A percentile compares a stretch with the other conserved stretches of the same genome.
phyloP scores from a whole-genome alignment of 2,888 invertebrate species.

The Melinaea menophilus region DNA sequence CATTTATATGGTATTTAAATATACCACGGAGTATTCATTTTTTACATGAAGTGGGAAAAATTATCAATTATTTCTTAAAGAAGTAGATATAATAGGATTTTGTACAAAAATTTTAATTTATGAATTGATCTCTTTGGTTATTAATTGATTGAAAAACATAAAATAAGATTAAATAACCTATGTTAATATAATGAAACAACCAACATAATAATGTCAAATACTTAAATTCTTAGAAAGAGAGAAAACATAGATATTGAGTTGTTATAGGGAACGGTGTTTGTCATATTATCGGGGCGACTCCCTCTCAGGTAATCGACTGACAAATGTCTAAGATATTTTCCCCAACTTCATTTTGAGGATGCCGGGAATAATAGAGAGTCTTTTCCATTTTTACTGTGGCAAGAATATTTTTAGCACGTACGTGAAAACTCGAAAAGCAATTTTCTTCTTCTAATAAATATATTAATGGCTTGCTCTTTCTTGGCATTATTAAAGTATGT shows the following conservation, averaged over 20 bases:
- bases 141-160: too few relatives aligned
- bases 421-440: conserved; percentile 4
- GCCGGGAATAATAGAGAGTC: conserved; percentile 45
- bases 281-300: conserved; percentile 61
- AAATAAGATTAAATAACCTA: conserved; percentile 2
- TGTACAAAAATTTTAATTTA: too few relatives aligned
- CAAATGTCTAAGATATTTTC: conserved; percentile 75
- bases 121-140: too few relatives aligned
- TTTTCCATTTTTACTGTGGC: conserved; percentile 33
- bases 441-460: background rate
- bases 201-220: conserved; percentile 35
- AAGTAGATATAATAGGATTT: background rate
- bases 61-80: too few relatives aligned
- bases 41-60: too few relatives aligned
- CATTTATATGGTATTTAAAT: conserved; percentile 11
- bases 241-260: conserved; percentile 40
- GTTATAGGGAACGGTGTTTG: conserved; percentile 54
- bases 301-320: conserved; percentile 75
- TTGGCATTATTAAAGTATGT: background rate
- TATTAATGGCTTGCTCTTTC: conserved; percentile 2
- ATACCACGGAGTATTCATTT: background rate
- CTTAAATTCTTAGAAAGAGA: conserved; percentile 66
- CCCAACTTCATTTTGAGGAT: conserved; percentile 71
- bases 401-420: conserved; percentile 18
- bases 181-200: too few relatives aligned